Base-by-base conservation (phyloP, 23 tunicate species). In the Ciona savignyi region DNA sequence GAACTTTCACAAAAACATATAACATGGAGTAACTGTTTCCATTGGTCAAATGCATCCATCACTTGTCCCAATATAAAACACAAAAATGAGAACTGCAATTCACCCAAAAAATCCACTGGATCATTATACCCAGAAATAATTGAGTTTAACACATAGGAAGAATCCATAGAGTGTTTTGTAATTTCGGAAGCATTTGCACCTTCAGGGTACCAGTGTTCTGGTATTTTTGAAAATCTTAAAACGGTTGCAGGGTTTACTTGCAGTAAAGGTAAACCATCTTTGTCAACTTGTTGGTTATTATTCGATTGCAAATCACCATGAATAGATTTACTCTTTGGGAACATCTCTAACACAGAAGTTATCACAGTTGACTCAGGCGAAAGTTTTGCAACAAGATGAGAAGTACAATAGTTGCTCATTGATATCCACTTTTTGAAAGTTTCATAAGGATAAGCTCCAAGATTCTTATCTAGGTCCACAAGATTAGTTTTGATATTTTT, bases 41-140 rank as follows among this genome's bases (percentile, higher is more conserved):
- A 92, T 3, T 83, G 86, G 30, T 92, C 98, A 65, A 92, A 92
- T 19, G 87, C 93, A 77, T 85, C 98, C 24, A 92, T 65, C 3
- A 80, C 92, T 66, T 93, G 98, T 2, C 98, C 98, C 31, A 93
- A 51, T 73, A 93, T 82, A 86, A 93, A 93, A 62, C 81, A 78
- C 21, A 86, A 60, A 74, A 85, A 93, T 9, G 94, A 63, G 62
- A 61, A 93, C 51, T 93, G 98, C 62, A 93, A 51, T 81, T 93
- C 98, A 42, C 88, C 94, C 29, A 93, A 75, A 35, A 93, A 34
- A 62, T 93, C 94, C 4, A 60, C 65, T 25, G 98, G 77, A n/a
- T 80, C 25, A 24, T 64, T 51, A 33, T 35, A 77, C 22, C 67
- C 71, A 34, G 81, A 32, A 19, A 86, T n/a, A 2, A 93, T 25